Conservation (phyloP, 2,113 vertebrate genomes). For the Haplotaxodon microlepis region DNA sequence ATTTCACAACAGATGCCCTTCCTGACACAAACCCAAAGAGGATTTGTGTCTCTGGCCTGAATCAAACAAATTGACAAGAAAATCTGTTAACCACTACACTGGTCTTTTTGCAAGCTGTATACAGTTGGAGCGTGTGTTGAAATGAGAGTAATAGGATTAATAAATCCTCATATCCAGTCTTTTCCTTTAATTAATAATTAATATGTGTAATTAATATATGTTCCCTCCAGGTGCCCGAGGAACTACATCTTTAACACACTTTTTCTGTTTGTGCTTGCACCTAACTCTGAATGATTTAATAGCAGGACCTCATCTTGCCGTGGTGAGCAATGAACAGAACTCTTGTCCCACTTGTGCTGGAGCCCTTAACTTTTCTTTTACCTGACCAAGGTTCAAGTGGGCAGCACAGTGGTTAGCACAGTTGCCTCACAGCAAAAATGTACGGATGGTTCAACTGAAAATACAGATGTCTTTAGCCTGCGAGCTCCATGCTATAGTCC, state of each 20-base stretch:
- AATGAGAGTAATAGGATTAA: neutral
- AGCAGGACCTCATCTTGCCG: accelerated
- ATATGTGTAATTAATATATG: neutral
- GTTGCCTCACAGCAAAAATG: neutral
- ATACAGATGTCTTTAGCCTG: neutral
- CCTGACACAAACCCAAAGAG: neutral
- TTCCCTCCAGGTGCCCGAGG: neutral
- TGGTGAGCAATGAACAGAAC: neutral
- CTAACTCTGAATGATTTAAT: neutral
- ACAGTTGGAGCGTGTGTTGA: neutral
- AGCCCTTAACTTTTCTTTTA: neutral
- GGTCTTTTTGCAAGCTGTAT: neutral
- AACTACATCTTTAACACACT: neutral
- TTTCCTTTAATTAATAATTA: neutral
- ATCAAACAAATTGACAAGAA: neutral
- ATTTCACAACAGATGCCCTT: neutral
- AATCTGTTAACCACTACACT: neutral
- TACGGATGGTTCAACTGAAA: neutral
- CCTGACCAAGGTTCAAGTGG: neutral
- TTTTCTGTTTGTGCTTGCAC: neutral
- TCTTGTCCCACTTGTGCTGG: neutral
- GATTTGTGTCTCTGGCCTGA: neutral
- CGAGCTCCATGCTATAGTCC: neutral
- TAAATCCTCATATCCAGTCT: neutral
- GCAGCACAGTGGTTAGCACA: neutral